Conservation (phyloP, 2,113 vertebrate species). For the Athene cunicularia region DNA sequence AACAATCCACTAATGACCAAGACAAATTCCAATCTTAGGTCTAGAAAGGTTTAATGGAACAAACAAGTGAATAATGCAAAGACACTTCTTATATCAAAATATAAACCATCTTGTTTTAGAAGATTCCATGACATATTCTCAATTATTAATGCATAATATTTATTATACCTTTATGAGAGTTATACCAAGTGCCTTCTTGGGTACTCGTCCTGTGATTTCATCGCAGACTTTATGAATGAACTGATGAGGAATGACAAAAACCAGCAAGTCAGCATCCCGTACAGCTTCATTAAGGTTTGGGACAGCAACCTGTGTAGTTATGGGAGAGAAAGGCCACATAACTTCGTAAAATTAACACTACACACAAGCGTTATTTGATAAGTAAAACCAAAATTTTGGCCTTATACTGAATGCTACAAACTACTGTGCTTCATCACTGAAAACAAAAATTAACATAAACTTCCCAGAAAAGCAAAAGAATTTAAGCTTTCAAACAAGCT, state of each 20-base stretch:
- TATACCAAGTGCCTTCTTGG: constrained; percentile 84
- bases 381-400: background rate
- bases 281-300: constrained; percentile 84
- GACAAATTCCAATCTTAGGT: background rate
- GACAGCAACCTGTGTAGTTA: constrained; percentile 80
- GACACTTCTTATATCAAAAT: background rate
- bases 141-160: background rate
- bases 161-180: constrained; percentile 89
- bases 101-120: background rate
- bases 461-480: background rate
- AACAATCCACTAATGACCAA: background rate
- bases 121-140: background rate
- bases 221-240: constrained; percentile 90
- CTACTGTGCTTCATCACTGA: background rate
- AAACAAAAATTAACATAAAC: background rate
- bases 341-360: background rate
- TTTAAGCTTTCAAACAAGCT: background rate
- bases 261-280: constrained; percentile 85
- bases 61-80: background rate
- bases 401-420: background rate
- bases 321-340: background rate
- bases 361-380: background rate
- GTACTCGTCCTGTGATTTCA: constrained; percentile 83
- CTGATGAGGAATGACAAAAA: constrained; percentile 93
- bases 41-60: background rate